Evolutionary conservation across 2,797 vertebrate species (phyloP).

Genomic region (Remorina albescens): DNA sequence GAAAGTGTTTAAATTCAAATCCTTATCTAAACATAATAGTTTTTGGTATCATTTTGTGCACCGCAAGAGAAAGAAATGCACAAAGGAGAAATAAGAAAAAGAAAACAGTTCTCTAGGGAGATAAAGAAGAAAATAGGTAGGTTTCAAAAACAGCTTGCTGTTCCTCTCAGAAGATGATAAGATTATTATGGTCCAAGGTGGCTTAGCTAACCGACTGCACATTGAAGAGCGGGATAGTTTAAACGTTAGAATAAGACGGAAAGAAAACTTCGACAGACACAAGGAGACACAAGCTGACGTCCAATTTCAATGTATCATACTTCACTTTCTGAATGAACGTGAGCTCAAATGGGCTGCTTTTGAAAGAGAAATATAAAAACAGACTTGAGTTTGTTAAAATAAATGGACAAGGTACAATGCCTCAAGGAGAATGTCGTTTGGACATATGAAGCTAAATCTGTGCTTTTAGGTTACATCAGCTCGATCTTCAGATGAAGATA

Average conservation of each 20-base stretch:
- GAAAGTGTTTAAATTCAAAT: background rate
- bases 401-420: background rate
- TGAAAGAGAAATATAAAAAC: background rate
- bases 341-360: background rate
- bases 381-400: background rate
- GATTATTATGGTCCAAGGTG: too few relatives aligned
- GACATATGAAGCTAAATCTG: background rate
- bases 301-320: background rate
- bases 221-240: background rate
- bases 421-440: background rate
- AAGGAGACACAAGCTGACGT: background rate
- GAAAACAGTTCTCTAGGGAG: background rate
- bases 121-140: too few relatives aligned
- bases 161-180: background rate
- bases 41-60: too few relatives aligned
- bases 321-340: background rate
- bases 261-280: too few relatives aligned
- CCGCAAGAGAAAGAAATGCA: too few relatives aligned
- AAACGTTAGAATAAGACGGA: background rate
- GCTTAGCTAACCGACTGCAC: background rate
- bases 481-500: background rate
- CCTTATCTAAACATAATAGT: background rate
- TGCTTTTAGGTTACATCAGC: background rate
- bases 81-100: too few relatives aligned
- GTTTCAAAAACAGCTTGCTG: background rate